Evolutionary conservation across 2,113 vertebrate species (phyloP).

Genomic region (Polypterus senegalus): DNA sequence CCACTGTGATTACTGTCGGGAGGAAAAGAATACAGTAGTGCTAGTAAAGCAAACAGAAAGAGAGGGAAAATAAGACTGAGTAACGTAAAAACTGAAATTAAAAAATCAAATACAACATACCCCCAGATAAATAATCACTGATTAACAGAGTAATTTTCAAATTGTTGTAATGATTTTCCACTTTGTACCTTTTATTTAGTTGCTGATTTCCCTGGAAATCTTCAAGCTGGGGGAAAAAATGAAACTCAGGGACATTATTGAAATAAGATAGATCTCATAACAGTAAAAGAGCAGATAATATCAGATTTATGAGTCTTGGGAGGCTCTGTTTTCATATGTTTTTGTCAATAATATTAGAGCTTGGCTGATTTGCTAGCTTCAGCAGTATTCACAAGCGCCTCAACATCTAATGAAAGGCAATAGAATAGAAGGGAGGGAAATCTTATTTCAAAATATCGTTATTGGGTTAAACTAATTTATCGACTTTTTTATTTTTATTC

Average conservation of each 20-base stretch:
- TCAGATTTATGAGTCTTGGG: slow-evolving; percentile 1
- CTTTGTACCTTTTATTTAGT: slow-evolving; percentile 5
- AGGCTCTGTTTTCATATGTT: background rate
- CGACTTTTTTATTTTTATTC: background rate
- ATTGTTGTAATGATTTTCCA: slow-evolving; percentile 8
- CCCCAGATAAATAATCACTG: slow-evolving; percentile 2
- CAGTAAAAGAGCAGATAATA: slow-evolving; percentile 2
- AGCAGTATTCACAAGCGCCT: background rate
- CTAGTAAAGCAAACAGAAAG: background rate
- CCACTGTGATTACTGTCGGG: slow-evolving; percentile 4
- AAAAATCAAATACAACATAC: too few species aligned
- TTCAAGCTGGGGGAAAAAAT: background rate
- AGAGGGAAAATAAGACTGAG: background rate
- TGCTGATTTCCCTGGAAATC: slow-evolving; percentile 2
- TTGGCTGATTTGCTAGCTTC: background rate
- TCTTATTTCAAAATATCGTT: background rate
- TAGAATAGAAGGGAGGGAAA: background rate
- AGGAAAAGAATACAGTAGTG: slow-evolving; percentile 3
- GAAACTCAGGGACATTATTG: background rate
- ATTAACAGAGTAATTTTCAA: slow-evolving; percentile 11
- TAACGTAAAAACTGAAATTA: too few species aligned
- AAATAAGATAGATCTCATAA: slow-evolving; percentile 10
- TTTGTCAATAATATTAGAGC: background rate
- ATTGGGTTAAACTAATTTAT: background rate
- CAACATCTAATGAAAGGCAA: background rate